phyloP scores from a whole-genome alignment of 1,140 invertebrate genomes.

The Metaphire vulgaris region DNA sequence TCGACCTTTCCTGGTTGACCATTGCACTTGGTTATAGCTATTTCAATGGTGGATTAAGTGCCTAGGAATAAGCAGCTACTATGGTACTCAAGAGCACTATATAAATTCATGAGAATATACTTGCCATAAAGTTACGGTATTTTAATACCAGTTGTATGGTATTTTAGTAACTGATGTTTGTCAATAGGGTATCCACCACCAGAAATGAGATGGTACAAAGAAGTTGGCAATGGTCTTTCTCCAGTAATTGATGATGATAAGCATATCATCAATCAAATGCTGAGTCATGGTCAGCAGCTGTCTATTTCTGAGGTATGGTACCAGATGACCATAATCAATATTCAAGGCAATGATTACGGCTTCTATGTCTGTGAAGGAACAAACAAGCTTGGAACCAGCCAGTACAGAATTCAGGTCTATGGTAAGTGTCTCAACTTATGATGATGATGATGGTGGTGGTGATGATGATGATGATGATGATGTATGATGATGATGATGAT shows the following conservation, averaged over 20 bases:
- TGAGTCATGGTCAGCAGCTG: constrained; percentile 36
- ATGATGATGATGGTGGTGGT: neutral
- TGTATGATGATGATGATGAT: neutral
- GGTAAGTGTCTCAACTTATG: constrained; percentile 33
- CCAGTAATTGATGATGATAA: constrained; percentile 39
- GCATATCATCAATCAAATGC: constrained; percentile 40
- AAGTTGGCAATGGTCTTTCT: neutral
- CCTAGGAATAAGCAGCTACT: too few relatives aligned
- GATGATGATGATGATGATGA: neutral
- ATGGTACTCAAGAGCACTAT: too few relatives aligned
- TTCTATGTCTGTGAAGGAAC: constrained; percentile 38
- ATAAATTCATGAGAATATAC: too few relatives aligned
- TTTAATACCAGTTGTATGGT: too few relatives aligned
- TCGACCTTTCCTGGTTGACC: too few relatives aligned
- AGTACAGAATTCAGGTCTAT: constrained; percentile 36
- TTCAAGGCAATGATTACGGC: constrained; percentile 43
- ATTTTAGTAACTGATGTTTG: neutral
- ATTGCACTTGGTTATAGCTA: too few relatives aligned
- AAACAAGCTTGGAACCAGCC: constrained; percentile 33
- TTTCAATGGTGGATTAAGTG: too few relatives aligned
- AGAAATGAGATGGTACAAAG: constrained; percentile 37
- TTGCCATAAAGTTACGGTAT: too few relatives aligned
- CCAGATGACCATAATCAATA: constrained; percentile 34
- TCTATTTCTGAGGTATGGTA: constrained; percentile 33
- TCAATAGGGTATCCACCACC: constrained; percentile 39